Conservation (phyloP, 53 echinoderm and acorn worm genomes). For the Hippasteria phrygiana region DNA sequence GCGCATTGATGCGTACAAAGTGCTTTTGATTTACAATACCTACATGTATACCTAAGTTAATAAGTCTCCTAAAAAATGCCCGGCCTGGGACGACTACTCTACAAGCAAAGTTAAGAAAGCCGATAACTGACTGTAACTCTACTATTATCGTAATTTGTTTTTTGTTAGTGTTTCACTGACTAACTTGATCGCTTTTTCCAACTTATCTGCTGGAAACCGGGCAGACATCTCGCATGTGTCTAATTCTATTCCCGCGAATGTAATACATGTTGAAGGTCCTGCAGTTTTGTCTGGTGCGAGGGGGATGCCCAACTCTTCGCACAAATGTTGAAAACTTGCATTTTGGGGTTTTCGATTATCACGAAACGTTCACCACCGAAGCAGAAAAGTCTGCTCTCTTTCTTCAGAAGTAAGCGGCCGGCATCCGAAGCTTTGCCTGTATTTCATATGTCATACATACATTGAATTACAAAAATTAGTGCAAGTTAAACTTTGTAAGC, state of each 20-base stretch:
- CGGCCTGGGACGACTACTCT: slow-evolving; percentile 12
- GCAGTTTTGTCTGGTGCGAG: slow-evolving; percentile 7
- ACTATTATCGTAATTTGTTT: not conserved
- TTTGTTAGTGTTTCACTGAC: not conserved
- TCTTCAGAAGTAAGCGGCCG: no score
- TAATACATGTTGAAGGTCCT: not conserved
- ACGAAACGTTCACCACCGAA: no score
- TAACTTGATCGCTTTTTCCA: not conserved
- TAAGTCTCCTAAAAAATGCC: slow-evolving; percentile 12
- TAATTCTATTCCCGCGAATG: slow-evolving; percentile 16
- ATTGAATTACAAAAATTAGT: no score
- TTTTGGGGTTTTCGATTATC: no score
- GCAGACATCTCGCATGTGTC: not conserved
- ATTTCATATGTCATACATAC: no score
- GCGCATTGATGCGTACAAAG: not conserved
- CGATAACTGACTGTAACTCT: slow-evolving; percentile 13
- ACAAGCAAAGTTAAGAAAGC: slow-evolving; percentile 25
- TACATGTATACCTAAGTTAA: no score
- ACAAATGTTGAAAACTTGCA: no score
- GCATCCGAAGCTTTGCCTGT: no score
- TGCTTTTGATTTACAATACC: not conserved
- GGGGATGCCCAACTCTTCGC: no score
- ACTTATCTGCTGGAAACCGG: not conserved
- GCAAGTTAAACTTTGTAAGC: no score
- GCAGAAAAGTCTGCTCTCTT: no score